Evolutionary conservation across 2,113 vertebrate genomes (phyloP), one percentile per base, ranked within the genome.

Genomic region (Brachionichthys hirsutus): DNA sequence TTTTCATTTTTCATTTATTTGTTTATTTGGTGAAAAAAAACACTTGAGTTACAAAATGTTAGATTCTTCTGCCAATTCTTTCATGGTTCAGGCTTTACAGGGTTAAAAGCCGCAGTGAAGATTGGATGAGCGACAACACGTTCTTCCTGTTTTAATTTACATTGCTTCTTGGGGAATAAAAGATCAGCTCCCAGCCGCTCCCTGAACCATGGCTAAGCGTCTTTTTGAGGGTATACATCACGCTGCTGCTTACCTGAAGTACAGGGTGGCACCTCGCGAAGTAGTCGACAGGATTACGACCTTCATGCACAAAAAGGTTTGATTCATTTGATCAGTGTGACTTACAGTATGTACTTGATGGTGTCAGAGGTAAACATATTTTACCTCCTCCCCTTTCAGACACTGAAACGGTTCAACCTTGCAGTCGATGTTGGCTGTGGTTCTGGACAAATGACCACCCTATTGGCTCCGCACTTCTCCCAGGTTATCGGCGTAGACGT

Each of bases 401-500:
- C 70, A 11, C n/a, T 12, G 1, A 58, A 44, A 6, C 75, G 78
- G 1, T 73, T 75, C 0, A 66, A 70, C 6, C 80, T 94, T 20
- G 92, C 88, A 0, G 85, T 92, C 68, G 93, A 94, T 1, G 91
- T 94, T 0, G 94, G 94, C 41, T 94, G 94, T 0, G 93, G 93
- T 2, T 89, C 92, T 0, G 93, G 93, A 1, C 92, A 93, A 66
- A 87, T 90, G 18, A 93, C 91, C 0, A 43, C 13, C 5, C 73
- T 89, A 2, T 55, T 95, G 12, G 89, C 89, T 0, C 81, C 88
- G 9, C 76, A 83, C 63, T 93, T 93, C 62, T 45, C 69, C 55
- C 80, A 84, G 47, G 92, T 94, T 46, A 68, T 91, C 7, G 93
- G 92, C 24, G 90, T 68, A 0, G 93, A 95, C 20, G 41, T 93